These are phyloP conservation scores for Thamnophis elegans DNA, from an alignment of 2,797 vertebrate species.

Conservation along the genomic window DNA sequence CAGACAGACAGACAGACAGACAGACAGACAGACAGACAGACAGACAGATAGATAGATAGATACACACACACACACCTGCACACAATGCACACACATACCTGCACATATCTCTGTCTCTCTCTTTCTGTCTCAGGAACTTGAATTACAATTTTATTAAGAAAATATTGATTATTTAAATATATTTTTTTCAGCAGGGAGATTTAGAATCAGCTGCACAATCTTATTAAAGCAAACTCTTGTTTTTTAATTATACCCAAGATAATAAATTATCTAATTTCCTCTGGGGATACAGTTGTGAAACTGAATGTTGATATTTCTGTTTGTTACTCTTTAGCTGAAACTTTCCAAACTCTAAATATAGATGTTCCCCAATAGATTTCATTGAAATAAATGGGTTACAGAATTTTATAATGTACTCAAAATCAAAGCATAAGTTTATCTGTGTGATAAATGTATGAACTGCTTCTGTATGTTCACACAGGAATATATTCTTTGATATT, in stretches of 20 bases:
- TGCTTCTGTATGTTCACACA: background rate
- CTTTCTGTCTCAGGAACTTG: background rate
- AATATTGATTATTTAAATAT: conserved; percentile 39
- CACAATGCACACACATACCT: too few species aligned
- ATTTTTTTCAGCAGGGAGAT: conserved; percentile 24
- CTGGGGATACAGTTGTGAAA: conserved; percentile 4
- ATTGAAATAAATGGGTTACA: background rate
- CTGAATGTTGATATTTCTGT: background rate
- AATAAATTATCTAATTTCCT: conserved; percentile 30
- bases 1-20: too few species aligned
- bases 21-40: too few species aligned
- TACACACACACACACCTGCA: background rate
- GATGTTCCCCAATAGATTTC: background rate
- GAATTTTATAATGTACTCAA: background rate
- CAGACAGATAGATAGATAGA: too few species aligned
- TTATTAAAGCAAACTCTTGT: conserved; percentile 33
- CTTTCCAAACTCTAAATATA: conserved; percentile 6
- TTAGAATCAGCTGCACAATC: conserved; percentile 26
- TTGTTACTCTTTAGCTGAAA: background rate
- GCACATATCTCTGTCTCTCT: too few species aligned
- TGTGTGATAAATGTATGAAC: background rate
- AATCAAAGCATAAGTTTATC: background rate
- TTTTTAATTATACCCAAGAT: conserved; percentile 32
- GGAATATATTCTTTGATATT: background rate
- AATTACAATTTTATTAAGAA: conserved; percentile 33